phyloP scores from a whole-genome alignment of 64 coral and sea anemone genomes.

The Dendrophyllia cribrosa region DNA sequence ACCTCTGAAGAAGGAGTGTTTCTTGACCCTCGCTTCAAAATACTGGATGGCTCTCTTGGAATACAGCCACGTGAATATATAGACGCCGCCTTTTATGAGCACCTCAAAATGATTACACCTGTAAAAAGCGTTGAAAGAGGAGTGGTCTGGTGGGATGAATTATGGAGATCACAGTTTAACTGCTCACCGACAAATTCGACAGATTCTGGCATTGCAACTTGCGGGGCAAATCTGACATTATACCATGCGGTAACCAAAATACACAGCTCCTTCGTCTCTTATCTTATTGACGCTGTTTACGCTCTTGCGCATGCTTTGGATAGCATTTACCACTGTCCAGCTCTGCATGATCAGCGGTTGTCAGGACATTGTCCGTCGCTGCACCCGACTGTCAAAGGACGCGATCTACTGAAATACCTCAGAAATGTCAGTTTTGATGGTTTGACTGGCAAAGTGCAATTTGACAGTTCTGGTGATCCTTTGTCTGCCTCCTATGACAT shows the following conservation, averaged over 20 bases:
- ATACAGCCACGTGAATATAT: slow-evolving; percentile 19
- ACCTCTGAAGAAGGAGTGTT: slow-evolving; percentile 31
- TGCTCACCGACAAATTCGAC: slow-evolving; percentile 44
- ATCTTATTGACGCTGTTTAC: slow-evolving; percentile 76
- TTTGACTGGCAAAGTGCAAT: slow-evolving; percentile 45
- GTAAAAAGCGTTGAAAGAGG: not conserved
- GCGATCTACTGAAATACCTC: slow-evolving; percentile 63
- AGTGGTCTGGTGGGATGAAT: slow-evolving; percentile 64
- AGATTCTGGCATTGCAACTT: slow-evolving; percentile 14
- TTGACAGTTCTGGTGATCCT: slow-evolving; percentile 54
- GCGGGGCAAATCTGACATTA: slow-evolving; percentile 20
- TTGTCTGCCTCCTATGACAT: slow-evolving; percentile 40
- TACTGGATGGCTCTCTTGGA: not conserved
- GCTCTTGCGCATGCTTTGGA: slow-evolving; percentile 76
- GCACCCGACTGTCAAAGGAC: slow-evolving; percentile 17
- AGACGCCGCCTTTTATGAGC: not conserved
- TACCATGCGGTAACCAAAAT: slow-evolving; percentile 47
- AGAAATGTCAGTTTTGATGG: slow-evolving; percentile 51
- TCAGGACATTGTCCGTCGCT: slow-evolving; percentile 33
- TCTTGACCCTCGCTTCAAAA: slow-evolving; percentile 7
- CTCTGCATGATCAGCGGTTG: not conserved
- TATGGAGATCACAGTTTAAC: slow-evolving; percentile 74
- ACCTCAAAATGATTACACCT: slow-evolving; percentile 8
- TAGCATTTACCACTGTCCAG: slow-evolving; percentile 42
- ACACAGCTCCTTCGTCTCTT: slow-evolving; percentile 55